Conservation (phyloP, 2,797 vertebrate species). For the Yasuhikotakia modesta region DNA sequence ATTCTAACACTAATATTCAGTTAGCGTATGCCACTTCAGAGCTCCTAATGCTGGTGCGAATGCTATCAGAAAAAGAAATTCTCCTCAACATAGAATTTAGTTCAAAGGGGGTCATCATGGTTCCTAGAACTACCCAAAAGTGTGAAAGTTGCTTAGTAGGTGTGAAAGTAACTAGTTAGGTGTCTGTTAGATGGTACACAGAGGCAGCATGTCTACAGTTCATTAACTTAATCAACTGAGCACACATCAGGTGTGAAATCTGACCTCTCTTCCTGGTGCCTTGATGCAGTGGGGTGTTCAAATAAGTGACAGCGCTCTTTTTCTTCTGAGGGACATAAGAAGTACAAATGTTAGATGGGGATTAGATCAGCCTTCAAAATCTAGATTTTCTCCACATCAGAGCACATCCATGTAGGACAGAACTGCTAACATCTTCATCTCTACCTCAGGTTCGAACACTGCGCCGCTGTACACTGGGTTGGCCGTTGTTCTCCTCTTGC, state of each 20-base stretch:
- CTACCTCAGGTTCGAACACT: conserved; percentile 94
- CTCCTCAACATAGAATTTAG: no score
- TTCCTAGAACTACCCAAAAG: no score
- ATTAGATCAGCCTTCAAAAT: not conserved
- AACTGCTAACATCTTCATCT: not conserved
- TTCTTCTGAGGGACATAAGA: conserved; percentile 84
- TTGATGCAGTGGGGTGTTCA: conserved; percentile 98
- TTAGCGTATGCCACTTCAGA: no score
- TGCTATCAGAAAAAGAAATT: no score
- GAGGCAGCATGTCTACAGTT: conserved; percentile 31
- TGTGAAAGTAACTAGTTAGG: not conserved
- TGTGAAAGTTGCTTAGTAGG: no score
- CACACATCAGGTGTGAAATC: not conserved
- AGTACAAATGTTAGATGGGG: conserved; percentile 2
- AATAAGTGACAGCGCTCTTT: conserved; percentile 97
- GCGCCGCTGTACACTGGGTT: conserved; percentile 98
- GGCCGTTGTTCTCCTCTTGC: conserved; percentile 97
- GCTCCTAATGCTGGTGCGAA: no score
- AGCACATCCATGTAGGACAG: not conserved
- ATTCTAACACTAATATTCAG: no score
- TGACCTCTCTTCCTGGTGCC: conserved; percentile 98
- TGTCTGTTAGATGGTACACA: conserved; percentile 36
- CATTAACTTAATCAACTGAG: conserved; percentile 31
- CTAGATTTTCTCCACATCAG: not conserved
- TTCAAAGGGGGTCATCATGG: no score